Evolutionary conservation across 2,113 vertebrate genomes (phyloP), one percentile per base, ranked within the genome.

Genomic region (Psammodynastes pulverulentus): DNA sequence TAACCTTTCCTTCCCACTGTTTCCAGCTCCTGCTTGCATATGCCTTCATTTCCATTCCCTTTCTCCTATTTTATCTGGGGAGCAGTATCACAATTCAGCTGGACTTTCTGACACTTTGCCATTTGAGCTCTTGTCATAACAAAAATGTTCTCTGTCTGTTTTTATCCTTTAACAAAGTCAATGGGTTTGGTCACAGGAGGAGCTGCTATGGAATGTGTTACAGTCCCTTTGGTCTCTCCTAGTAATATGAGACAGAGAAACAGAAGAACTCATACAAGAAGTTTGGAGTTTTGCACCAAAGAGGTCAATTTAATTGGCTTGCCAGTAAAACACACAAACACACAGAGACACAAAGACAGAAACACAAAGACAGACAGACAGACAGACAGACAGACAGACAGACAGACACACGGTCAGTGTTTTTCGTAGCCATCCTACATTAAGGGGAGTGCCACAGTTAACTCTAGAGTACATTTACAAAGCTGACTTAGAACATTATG

Each of bases 41-140:
- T 46, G n/a, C 88, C 90, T 89, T 93, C 56, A 94, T 95, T 95
- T 96, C 93, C 89, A 91, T 95, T 96, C 39, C 26, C 94, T 92
- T 84, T 46, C 67, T 92, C 48, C 43, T 39, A 86, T 93, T 84
- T 90, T 95, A 92, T 58, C 52, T 90, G 62, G 88, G 91, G 62
- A 94, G 52, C n/a, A n/a, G 43, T 67, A 94, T 93, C 58, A 92
- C 46, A 58, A 94, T 84, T 26, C 19, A 94, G 94, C 46, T 85
- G 93, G 85, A 91, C 94, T 88, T 92, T 92, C 91, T 84, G 89
- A 72, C 88, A 94, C 2, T 46, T 92, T 96, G 91, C 88, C 92
- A 92, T 95, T 95, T 93, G 91, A 89, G 96, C 93, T 91, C 53
- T 93, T 93, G 72, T 91, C 90, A 93, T 89, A 45, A 89, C 95